These are phyloP conservation scores for Lota lota DNA, from an alignment of 2,113 vertebrate genomes.

Conservation along the genomic window DNA sequence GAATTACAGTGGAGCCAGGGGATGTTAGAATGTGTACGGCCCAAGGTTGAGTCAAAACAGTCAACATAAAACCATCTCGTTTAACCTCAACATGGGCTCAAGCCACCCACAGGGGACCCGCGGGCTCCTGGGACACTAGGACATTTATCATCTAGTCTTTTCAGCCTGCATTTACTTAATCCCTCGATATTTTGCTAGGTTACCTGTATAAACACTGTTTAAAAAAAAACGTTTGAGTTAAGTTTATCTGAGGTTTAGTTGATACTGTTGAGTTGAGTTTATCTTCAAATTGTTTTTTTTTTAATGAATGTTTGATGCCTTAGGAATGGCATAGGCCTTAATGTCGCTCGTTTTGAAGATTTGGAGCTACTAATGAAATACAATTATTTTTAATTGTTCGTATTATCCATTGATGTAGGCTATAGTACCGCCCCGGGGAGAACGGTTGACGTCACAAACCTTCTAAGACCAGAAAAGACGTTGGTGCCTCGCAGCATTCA, in stretches of 20 bases:
- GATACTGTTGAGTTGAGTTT: no score
- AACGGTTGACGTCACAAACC: neutral
- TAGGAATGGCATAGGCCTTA: no score
- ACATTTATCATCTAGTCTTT: conserved; percentile 1
- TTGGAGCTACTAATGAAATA: no score
- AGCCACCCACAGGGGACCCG: conserved; percentile 40
- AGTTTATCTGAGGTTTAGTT: no score
- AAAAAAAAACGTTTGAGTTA: no score
- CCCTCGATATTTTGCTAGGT: conserved; percentile 30
- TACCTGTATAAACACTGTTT: no score
- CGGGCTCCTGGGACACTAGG: conserved; percentile 27
- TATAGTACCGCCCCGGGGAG: neutral
- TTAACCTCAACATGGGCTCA: conserved; percentile 58
- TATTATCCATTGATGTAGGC: no score
- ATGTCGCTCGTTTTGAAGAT: no score
- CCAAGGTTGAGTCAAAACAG: conserved; percentile 35
- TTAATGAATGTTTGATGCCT: no score
- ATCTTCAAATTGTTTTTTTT: no score
- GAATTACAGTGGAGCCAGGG: neutral
- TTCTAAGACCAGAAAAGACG: neutral
- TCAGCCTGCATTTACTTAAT: conserved; percentile 33
- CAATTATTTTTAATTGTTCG: no score
- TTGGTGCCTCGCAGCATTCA: neutral
- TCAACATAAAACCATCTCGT: conserved; percentile 40
- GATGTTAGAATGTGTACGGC: neutral